Percentiles rank a stretch among this genome's conserved stretches.
phyloP scores from a whole-genome alignment of 1,140 invertebrate genomes.

The Probaryconus sp. region DNA sequence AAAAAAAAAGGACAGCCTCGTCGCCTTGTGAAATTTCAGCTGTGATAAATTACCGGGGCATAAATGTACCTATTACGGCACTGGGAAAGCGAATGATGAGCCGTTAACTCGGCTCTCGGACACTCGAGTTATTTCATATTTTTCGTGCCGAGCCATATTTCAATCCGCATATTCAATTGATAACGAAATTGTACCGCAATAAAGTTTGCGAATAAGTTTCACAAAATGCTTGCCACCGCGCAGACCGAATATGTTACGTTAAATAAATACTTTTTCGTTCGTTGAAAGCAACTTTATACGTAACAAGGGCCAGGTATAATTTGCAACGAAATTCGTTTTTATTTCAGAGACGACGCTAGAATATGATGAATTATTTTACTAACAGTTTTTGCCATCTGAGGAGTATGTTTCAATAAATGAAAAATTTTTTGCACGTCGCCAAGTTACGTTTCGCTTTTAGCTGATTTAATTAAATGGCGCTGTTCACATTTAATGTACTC shows the following conservation, averaged over 20 bases:
- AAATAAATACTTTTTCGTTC: conserved; percentile 29
- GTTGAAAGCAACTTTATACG: conserved; percentile 7
- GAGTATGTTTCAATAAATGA: too few relatives aligned
- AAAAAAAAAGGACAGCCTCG: conserved; percentile 33
- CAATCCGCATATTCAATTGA: conserved; percentile 27
- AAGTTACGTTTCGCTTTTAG: too few relatives aligned
- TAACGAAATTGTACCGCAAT: conserved; percentile 26
- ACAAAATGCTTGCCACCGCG: too few relatives aligned
- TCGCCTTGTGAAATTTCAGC: conserved; percentile 38
- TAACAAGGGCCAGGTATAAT: background rate
- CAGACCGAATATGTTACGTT: conserved; percentile 7
- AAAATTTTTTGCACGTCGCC: too few relatives aligned
- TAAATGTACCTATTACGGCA: conserved; percentile 37
- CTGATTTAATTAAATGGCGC: too few relatives aligned
- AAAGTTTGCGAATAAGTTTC: conserved; percentile 19
- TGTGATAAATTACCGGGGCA: conserved; percentile 43
- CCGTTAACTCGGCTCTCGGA: conserved; percentile 31
- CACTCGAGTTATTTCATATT: conserved; percentile 36
- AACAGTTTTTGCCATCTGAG: too few relatives aligned
- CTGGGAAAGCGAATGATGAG: conserved; percentile 33
- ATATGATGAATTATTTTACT: too few relatives aligned
- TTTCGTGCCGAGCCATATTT: conserved; percentile 14
- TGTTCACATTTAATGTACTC: too few relatives aligned
- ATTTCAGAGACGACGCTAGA: background rate
- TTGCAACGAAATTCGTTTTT: too few relatives aligned